These are phyloP conservation scores for Denticeps clupeoides DNA, from an alignment of 2,797 vertebrate genomes.

Conservation along the genomic window DNA sequence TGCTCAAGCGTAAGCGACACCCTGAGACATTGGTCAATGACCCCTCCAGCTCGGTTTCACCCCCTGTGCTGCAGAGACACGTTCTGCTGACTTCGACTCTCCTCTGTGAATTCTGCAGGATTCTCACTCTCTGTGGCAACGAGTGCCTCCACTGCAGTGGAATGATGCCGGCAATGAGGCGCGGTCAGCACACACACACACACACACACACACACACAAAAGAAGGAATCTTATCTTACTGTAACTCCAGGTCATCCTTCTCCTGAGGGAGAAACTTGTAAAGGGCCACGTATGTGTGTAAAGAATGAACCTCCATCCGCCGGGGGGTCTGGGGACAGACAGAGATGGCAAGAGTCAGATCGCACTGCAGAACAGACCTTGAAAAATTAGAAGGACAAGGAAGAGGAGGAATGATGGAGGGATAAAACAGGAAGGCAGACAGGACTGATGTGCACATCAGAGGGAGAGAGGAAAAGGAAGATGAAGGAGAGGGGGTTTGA, in stretches of 20 bases:
- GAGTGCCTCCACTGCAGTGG: too few relatives aligned
- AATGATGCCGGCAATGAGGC: too few relatives aligned
- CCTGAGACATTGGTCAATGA: too few relatives aligned
- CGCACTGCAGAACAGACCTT: too few relatives aligned
- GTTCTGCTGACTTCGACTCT: too few relatives aligned
- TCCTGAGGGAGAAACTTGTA: slow-evolving; percentile 69
- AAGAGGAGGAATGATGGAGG: not conserved
- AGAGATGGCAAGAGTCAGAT: not conserved
- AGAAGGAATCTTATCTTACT: slow-evolving; percentile 44
- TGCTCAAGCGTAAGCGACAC: too few relatives aligned
- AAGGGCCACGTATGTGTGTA: slow-evolving; percentile 62
- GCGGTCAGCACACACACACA: not conserved
- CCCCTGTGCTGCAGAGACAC: too few relatives aligned
- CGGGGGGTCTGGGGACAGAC: slow-evolving; percentile 16
- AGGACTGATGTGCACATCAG: too few relatives aligned
- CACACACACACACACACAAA: not conserved
- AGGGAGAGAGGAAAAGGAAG: not conserved
- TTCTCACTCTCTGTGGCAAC: too few relatives aligned
- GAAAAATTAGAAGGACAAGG: not conserved
- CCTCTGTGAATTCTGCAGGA: too few relatives aligned
- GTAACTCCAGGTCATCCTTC: slow-evolving; percentile 58
- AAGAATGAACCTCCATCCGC: slow-evolving; percentile 46
- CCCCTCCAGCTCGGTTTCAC: too few relatives aligned
- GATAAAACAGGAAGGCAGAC: not conserved
- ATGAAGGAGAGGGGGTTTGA: not conserved